A percentile compares a stretch with the other conserved stretches of the same genome.
phyloP scores from a whole-genome alignment of 1,140 invertebrate species.

The Drusus annulatus region DNA sequence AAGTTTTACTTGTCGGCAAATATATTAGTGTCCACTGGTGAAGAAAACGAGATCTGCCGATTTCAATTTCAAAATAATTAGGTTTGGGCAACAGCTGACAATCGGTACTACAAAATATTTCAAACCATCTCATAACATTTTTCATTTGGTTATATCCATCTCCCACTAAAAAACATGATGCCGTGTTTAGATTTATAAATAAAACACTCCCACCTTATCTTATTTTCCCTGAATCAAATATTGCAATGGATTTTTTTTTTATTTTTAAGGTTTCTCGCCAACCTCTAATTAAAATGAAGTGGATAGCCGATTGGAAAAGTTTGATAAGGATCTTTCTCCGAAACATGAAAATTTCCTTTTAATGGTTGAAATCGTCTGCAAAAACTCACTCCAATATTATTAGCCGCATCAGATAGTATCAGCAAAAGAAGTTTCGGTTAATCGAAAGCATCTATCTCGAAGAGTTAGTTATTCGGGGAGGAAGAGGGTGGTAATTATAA shows the following conservation, averaged over 20 bases:
- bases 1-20: too few species aligned
- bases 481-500: constrained; percentile 24
- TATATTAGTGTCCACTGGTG: too few species aligned
- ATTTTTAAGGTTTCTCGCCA: neutral
- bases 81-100: too few species aligned
- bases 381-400: neutral
- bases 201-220: neutral
- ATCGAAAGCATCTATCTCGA: constrained; percentile 37
- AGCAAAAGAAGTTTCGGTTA: constrained; percentile 28
- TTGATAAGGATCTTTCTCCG: constrained; percentile 1
- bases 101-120: too few species aligned
- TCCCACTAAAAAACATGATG: too few species aligned
- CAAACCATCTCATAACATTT: too few species aligned
- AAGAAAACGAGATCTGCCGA: too few species aligned
- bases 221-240: too few species aligned
- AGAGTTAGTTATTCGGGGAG: constrained; percentile 3
- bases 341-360: constrained; percentile 4
- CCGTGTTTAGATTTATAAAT: neutral
- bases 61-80: too few species aligned
- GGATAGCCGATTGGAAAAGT: neutral
- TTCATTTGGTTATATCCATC: too few species aligned
- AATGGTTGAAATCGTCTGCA: constrained; percentile 4
- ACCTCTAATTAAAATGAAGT: neutral
- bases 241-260: too few species aligned
- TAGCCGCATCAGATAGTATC: constrained; percentile 35